These are phyloP conservation scores for Mesoclemmys tuberculata DNA, from an alignment of 2,113 vertebrate species.

Conservation along the genomic window DNA sequence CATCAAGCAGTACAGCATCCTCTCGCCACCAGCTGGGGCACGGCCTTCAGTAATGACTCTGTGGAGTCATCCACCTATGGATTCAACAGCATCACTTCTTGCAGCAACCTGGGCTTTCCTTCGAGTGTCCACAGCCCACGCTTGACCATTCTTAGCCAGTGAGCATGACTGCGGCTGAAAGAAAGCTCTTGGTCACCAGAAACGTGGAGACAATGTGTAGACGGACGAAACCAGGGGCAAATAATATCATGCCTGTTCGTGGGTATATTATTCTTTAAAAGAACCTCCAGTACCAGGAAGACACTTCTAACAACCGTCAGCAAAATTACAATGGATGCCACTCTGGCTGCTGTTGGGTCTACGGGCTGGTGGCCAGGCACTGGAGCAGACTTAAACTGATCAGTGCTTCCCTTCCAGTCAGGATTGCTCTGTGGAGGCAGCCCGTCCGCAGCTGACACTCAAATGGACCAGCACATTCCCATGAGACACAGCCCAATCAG, in stretches of 20 bases:
- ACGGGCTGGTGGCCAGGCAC: neutral
- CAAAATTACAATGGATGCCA: too few relatives aligned
- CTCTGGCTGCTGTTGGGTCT: neutral
- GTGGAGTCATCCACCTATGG: too few relatives aligned
- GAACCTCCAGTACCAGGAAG: neutral
- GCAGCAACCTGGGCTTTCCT: neutral
- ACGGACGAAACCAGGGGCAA: neutral
- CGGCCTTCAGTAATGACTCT: neutral
- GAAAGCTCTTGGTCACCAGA: neutral
- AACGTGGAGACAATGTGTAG: neutral
- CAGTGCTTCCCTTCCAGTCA: accelerated
- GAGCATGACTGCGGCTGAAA: neutral
- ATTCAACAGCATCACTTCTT: neutral
- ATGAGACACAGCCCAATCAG: neutral
- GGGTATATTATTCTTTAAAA: too few relatives aligned
- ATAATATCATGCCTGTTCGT: neutral
- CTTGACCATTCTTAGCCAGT: too few relatives aligned
- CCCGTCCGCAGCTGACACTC: neutral
- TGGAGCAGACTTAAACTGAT: neutral
- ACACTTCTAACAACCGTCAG: neutral
- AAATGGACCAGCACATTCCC: neutral
- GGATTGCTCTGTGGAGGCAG: accelerated
- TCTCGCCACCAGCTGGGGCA: too few relatives aligned
- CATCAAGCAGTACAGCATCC: neutral
- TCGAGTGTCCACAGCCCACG: neutral